Evolutionary conservation across 2,797 vertebrate species (phyloP).

Genomic region (Erithacus rubecula): DNA sequence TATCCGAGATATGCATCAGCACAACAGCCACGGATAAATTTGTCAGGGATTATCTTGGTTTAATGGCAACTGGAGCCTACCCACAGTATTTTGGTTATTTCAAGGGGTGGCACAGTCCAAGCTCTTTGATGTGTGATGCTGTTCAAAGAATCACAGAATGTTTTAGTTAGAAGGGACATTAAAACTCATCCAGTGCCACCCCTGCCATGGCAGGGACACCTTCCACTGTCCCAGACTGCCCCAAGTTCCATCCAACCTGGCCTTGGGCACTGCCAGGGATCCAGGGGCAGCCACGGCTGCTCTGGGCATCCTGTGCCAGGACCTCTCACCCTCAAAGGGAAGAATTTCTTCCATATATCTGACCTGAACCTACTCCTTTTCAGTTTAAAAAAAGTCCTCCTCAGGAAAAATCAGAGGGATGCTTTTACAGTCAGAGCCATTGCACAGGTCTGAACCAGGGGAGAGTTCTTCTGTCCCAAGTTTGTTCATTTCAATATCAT

Average conservation of each 20-base stretch:
- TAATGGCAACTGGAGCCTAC: background rate
- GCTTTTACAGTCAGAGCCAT: background rate
- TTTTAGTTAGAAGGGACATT: background rate
- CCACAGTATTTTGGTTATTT: background rate
- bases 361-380: background rate
- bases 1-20: background rate
- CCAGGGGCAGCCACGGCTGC: background rate
- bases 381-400: background rate
- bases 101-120: background rate
- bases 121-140: background rate
- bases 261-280: background rate
- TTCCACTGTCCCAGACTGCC: fast-evolving
- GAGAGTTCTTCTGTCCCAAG: background rate
- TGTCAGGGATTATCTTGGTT: fast-evolving
- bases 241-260: fast-evolving
- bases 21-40: background rate
- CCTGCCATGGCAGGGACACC: background rate
- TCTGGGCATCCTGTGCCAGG: background rate
- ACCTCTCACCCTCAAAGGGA: fast-evolving
- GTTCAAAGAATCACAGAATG: background rate
- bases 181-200: fast-evolving
- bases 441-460: background rate
- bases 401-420: background rate
- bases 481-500: background rate
- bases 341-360: background rate